These are phyloP conservation scores for Galendromus occidentalis DNA, from an alignment of 1,140 invertebrate species.

Conservation along the genomic window DNA sequence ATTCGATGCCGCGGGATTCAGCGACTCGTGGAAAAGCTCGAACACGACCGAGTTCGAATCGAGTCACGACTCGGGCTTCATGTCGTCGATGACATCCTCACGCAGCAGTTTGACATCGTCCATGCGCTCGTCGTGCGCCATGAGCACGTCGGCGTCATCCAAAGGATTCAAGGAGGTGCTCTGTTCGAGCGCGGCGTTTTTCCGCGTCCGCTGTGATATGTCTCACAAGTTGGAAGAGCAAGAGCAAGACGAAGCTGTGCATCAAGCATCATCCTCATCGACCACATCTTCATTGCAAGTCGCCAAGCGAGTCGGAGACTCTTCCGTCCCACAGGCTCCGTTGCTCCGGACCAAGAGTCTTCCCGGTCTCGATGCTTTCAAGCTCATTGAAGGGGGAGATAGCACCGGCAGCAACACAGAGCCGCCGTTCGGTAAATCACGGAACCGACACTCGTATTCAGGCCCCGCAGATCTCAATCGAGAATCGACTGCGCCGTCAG, in stretches of 20 bases:
- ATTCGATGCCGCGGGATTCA: background rate
- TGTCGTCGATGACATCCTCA: background rate
- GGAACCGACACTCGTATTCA: constrained; percentile 8
- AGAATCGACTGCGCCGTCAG: background rate
- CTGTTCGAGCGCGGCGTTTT: background rate
- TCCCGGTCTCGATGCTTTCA: background rate
- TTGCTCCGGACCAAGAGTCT: background rate
- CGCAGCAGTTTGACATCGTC: background rate
- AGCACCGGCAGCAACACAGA: background rate
- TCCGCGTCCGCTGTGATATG: background rate
- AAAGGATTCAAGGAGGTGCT: no score
- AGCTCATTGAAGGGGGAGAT: background rate
- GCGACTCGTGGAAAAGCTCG: background rate
- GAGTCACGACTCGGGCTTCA: background rate
- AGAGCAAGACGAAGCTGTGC: background rate
- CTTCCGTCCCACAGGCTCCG: background rate
- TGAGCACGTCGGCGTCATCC: background rate
- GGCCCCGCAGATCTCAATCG: background rate
- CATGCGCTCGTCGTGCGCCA: background rate
- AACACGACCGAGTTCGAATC: background rate
- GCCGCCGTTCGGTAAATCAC: background rate
- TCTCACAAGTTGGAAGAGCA: background rate
- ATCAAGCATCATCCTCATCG: background rate
- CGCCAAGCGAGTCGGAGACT: background rate
- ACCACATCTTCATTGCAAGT: background rate